Base-by-base conservation (phyloP, 2,797 vertebrate species). In the Cetoscarus ocellatus region DNA sequence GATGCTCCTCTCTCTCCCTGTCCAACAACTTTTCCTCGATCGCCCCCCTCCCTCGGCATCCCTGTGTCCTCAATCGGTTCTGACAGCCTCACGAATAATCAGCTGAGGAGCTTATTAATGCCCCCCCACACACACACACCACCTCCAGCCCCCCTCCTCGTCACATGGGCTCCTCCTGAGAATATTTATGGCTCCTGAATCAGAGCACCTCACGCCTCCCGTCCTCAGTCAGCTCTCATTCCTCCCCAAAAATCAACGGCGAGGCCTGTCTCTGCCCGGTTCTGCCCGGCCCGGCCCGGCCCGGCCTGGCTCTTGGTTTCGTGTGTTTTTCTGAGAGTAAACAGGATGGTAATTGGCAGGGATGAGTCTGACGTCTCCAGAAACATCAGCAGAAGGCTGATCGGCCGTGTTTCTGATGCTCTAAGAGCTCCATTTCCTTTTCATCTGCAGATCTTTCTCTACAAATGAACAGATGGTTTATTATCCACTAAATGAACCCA, bases 111-210 rank as follows among this genome's bases (percentile, higher is more conserved):
- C 83, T 86, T 91, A 92, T 90, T 90, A 89, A 85, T 89, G n/a
- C 83, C 80, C 67, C 83, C n/a, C 85, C 75, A 73, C 44, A 76
- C 70, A 69, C 64, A 49, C 38, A 73, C 67, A 66, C 61, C 61
- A 42, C 61, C 7, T 11, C 14, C 49, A 49, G 12, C 70, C 48
- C 71, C 64, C 45, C 44, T 55, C 83, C 82, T 82, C 67, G 54
- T 91, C 90, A 91, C 85, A 88, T 82, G 82, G 51, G 67, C 79
- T 87, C 83, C 77, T 92, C 90, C 89, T 83, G 87, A 90, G 87
- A 91, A 88, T 91, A 91, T 93, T 91, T 90, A 88, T 90, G 88
- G 88, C 91, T 90, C 84, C 83, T 60, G 88, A 92, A 88, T 87
- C 85, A 73, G 90, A 88, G 88, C 89, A 83, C 74, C 82, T 88